Percentiles rank a stretch among this genome's conserved stretches.
Evolutionary conservation across 2,797 vertebrate species (phyloP).

Genomic region (Myotis myotis): DNA sequence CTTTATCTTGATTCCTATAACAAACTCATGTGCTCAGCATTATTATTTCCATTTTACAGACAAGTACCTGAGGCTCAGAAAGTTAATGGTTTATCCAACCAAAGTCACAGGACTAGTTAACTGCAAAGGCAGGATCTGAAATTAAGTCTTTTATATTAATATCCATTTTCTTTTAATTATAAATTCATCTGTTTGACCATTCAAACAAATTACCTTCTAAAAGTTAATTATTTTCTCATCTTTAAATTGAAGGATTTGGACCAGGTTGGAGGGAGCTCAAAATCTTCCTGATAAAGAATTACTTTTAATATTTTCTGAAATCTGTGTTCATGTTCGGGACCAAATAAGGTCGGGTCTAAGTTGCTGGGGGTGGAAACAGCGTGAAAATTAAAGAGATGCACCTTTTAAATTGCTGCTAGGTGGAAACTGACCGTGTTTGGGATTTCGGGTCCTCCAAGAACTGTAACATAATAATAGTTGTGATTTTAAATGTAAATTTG

Average conservation of each 20-base stretch:
- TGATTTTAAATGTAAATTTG: constrained; percentile 22
- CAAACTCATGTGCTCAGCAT: neutral
- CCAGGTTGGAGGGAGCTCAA: neutral
- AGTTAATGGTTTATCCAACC: neutral
- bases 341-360: neutral
- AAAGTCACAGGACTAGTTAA: neutral
- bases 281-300: constrained; percentile 5
- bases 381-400: neutral
- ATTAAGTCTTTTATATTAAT: constrained; percentile 1
- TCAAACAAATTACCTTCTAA: neutral
- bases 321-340: constrained; percentile 3
- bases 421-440: neutral
- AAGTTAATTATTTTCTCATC: constrained; percentile 17
- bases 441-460: neutral
- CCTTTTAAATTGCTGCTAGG: neutral
- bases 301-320: constrained; percentile 31
- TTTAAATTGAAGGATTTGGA: constrained; percentile 10
- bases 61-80: neutral
- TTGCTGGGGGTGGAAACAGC: neutral
- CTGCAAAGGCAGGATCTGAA: neutral
- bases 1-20: neutral
- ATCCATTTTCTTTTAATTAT: neutral
- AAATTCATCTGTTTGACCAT: neutral
- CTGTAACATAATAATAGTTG: neutral
- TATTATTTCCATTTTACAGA: constrained; percentile 39